phyloP scores from a whole-genome alignment of 2,888 invertebrate species.

The Steinernema scapterisci region DNA sequence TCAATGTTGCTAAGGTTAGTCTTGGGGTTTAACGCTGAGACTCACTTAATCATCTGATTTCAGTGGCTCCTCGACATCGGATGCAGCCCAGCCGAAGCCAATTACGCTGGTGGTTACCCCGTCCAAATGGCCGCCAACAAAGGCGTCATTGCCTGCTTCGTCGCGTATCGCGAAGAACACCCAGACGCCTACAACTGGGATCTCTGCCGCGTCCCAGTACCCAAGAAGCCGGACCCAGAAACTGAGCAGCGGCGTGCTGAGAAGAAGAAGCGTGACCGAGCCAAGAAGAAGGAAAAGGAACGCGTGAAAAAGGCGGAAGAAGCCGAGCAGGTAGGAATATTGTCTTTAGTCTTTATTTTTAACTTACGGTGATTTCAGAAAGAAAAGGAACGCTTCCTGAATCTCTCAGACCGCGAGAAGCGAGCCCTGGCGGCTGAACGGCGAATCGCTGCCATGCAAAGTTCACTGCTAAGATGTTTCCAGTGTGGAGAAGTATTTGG shows the following conservation, averaged over 20 bases:
- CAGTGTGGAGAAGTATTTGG: background rate
- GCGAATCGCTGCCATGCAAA: background rate
- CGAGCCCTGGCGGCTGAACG: conserved; percentile 5
- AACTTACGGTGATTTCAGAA: background rate
- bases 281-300: background rate
- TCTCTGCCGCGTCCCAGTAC: background rate
- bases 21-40: no score
- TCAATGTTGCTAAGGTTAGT: background rate
- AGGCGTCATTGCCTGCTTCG: background rate
- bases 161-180: background rate
- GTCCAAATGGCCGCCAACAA: background rate
- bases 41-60: background rate
- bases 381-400: background rate
- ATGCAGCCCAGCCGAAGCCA: background rate
- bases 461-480: background rate
- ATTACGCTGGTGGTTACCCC: background rate
- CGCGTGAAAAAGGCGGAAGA: background rate
- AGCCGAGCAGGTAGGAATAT: background rate
- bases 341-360: no score
- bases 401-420: conserved; percentile 5
- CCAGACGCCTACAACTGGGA: background rate
- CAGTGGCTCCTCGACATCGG: background rate
- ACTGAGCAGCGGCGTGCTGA: background rate
- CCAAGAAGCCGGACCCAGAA: background rate
- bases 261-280: conserved; percentile 2